Evolutionary conservation across 2,113 vertebrate genomes (phyloP).

Genomic region (Indicator indicator): DNA sequence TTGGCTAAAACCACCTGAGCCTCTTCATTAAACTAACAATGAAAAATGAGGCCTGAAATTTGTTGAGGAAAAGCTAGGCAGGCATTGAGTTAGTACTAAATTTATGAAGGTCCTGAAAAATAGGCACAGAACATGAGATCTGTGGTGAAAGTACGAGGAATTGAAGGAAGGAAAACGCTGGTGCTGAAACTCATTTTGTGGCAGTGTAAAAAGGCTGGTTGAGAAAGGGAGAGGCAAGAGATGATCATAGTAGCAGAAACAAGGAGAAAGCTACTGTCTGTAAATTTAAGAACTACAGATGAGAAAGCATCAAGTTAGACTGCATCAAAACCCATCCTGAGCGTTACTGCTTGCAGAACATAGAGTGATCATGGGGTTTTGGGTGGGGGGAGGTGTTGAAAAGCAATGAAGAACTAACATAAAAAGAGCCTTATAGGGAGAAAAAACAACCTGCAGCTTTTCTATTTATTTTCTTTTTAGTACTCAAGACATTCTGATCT

Average conservation of each 20-base stretch:
- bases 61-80: not conserved
- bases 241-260: not conserved
- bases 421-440: not conserved
- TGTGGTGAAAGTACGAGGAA: not conserved
- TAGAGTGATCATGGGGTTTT: not conserved
- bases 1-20: not conserved
- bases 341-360: not conserved
- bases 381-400: not conserved
- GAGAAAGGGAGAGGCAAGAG: not conserved
- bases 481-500: not conserved
- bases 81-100: not conserved
- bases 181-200: not conserved
- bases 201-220: not conserved
- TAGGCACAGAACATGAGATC: not conserved
- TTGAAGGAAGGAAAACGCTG: not conserved
- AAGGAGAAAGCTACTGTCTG: not conserved
- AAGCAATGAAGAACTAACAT: not conserved
- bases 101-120: not conserved
- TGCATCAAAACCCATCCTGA: not conserved
- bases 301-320: not conserved
- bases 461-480: not conserved
- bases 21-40: not conserved
- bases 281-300: not conserved
- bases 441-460: not conserved
- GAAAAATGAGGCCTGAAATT: not conserved